Conservation (phyloP, 1,140 invertebrate genomes). For the Agraylea sexmaculata region DNA sequence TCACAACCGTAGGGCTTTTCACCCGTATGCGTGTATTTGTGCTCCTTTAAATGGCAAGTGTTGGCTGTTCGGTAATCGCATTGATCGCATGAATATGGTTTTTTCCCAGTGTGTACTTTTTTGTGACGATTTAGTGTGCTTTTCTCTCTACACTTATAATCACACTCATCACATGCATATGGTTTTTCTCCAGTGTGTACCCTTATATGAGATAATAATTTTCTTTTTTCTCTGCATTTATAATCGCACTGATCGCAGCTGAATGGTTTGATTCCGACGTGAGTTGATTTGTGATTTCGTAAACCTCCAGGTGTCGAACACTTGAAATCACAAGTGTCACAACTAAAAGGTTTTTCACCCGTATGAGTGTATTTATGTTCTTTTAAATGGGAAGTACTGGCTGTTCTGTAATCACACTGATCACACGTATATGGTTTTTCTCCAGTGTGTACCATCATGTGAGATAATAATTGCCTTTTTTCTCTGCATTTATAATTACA, state of each 20-base stretch:
- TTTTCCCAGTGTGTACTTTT: slow-evolving; percentile 7
- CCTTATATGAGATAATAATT: slow-evolving; percentile 6
- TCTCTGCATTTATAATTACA: slow-evolving; percentile 39
- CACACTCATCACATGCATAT: slow-evolving; percentile 6
- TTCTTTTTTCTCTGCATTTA: slow-evolving; percentile 3
- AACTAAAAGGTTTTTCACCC: slow-evolving; percentile 14
- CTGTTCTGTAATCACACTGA: slow-evolving; percentile 9
- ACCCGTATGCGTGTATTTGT: not conserved
- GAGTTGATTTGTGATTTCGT: slow-evolving; percentile 11
- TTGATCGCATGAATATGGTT: slow-evolving; percentile 6
- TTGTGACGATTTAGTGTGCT: slow-evolving; percentile 9
- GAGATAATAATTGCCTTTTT: slow-evolving; percentile 21
- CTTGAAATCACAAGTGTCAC: slow-evolving; percentile 12
- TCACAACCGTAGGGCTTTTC: not conserved
- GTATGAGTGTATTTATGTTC: slow-evolving; percentile 14
- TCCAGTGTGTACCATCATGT: slow-evolving; percentile 17
- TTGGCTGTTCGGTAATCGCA: too few relatives aligned
- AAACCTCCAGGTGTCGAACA: slow-evolving; percentile 11
- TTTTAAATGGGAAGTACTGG: slow-evolving; percentile 9
- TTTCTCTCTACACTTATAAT: slow-evolving; percentile 1
- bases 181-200: slow-evolving; percentile 10
- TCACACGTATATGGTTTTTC: slow-evolving; percentile 16
- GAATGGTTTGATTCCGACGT: slow-evolving; percentile 13
- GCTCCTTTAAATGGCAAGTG: not conserved
- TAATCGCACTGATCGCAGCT: slow-evolving; percentile 11